Percentiles rank a stretch among this genome's conserved stretches.
phyloP scores from a whole-genome alignment of 2,113 vertebrate species.

The Takifugu bimaculatus region DNA sequence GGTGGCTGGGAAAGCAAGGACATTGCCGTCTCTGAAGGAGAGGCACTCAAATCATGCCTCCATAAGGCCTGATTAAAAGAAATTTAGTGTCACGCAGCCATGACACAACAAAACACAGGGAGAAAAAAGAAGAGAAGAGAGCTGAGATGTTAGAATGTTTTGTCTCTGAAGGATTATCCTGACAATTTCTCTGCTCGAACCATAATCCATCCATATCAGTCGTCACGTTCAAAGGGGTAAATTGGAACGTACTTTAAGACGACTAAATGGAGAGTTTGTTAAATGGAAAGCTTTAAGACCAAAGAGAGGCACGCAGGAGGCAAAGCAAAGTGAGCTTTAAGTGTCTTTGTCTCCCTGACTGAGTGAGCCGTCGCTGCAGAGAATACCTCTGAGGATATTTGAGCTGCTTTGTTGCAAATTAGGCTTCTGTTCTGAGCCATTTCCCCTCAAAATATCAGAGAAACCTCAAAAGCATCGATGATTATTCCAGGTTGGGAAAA shows the following conservation, averaged over 20 bases:
- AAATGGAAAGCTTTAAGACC: slow-evolving; percentile 57
- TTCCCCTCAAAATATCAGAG: slow-evolving; percentile 42
- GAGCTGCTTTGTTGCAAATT: slow-evolving; percentile 54
- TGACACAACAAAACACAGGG: slow-evolving; percentile 46
- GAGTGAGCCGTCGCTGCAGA: slow-evolving; percentile 35
- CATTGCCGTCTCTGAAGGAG: slow-evolving; percentile 46
- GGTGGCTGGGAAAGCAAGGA: slow-evolving; percentile 23
- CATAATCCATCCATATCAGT: slow-evolving; percentile 72
- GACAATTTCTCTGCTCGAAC: slow-evolving; percentile 55
- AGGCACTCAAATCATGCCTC: slow-evolving; percentile 62
- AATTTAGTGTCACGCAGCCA: slow-evolving; percentile 37
- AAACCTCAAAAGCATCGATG: slow-evolving; percentile 37
- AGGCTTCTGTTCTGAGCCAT: slow-evolving; percentile 33
- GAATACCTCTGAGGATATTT: slow-evolving; percentile 49
- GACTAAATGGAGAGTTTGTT: slow-evolving; percentile 19
- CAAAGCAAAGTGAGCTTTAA: slow-evolving; percentile 65
- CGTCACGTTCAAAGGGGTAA: slow-evolving; percentile 66
- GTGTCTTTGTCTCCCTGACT: slow-evolving; percentile 41
- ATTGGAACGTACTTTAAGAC: slow-evolving; percentile 56
- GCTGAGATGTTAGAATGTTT: slow-evolving; percentile 66
- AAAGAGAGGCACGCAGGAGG: slow-evolving; percentile 37
- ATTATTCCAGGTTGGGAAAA: slow-evolving; percentile 35
- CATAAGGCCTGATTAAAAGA: slow-evolving; percentile 70
- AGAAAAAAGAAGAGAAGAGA: slow-evolving; percentile 32
- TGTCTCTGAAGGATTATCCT: slow-evolving; percentile 67